Conservation (phyloP, 2,888 invertebrate genomes). For the Invenusta paracnida region DNA sequence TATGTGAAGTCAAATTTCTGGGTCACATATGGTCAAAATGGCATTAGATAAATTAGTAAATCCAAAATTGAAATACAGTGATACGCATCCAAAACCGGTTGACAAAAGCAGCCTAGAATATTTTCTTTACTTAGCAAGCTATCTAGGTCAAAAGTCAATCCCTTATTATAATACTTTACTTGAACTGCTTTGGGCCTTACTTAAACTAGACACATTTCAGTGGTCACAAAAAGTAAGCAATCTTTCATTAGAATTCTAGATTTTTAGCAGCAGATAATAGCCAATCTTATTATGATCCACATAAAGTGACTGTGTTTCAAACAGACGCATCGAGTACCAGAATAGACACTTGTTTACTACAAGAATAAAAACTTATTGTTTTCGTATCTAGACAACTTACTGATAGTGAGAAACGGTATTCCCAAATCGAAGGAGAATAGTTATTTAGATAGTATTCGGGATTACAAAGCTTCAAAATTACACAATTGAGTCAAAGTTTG, state of each 20-base stretch:
- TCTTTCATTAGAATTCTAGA: neutral
- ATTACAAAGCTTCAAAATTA: neutral
- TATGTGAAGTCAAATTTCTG: neutral
- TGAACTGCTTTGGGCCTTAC: neutral
- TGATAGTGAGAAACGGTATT: neutral
- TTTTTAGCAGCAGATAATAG: neutral
- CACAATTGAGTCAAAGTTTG: neutral
- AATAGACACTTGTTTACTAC: neutral
- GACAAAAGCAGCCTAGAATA: neutral
- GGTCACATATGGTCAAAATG: neutral
- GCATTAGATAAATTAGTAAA: neutral
- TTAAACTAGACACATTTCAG: neutral
- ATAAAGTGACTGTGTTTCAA: neutral
- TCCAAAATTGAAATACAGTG: neutral
- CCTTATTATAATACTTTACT: neutral
- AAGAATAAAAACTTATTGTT: neutral
- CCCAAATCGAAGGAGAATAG: constrained; percentile 19
- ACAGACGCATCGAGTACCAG: neutral
- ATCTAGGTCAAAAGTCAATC: too few species aligned
- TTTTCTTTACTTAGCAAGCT: neutral
- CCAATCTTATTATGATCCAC: neutral
- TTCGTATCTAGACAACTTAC: neutral
- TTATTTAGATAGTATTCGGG: neutral
- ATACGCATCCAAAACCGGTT: neutral
- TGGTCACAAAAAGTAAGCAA: neutral